These are phyloP conservation scores for Pheosia gnoma DNA, from an alignment of 2,888 invertebrate genomes.

Conservation along the genomic window DNA sequence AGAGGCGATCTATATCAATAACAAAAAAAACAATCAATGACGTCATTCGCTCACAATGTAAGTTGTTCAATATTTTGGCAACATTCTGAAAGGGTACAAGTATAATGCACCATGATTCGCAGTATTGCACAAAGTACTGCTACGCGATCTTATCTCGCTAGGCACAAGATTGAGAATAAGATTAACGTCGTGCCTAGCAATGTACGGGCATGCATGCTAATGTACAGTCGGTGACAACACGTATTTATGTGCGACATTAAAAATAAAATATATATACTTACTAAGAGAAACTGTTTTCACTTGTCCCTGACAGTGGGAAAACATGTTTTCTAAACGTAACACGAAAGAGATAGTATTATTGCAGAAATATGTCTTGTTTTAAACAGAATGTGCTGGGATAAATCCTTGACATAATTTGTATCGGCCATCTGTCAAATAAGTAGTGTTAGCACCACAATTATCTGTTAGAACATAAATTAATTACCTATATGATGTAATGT, in stretches of 20 bases:
- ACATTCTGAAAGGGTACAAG: slow-evolving; percentile 48
- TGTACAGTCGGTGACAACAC: slow-evolving; percentile 12
- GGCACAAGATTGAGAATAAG: slow-evolving; percentile 29
- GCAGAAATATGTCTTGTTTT: not conserved
- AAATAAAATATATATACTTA: not conserved
- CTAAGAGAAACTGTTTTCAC: slow-evolving; percentile 1
- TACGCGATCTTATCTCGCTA: slow-evolving; percentile 29
- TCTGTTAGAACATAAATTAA: too few species aligned
- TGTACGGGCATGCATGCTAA: slow-evolving; percentile 8
- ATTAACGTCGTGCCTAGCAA: slow-evolving; percentile 23
- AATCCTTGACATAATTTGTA: too few species aligned
- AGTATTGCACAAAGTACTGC: slow-evolving; percentile 20
- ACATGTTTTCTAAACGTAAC: not conserved
- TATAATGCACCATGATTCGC: slow-evolving; percentile 43
- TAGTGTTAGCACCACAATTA: too few species aligned
- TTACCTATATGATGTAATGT: too few species aligned
- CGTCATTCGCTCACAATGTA: not conserved
- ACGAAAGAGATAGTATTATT: not conserved
- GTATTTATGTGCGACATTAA: slow-evolving; percentile 11
- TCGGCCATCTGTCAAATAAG: too few species aligned
- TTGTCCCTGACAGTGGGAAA: not conserved
- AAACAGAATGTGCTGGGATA: too few species aligned
- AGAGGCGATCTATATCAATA: not conserved
- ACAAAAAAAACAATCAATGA: not conserved
- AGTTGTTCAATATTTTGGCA: slow-evolving; percentile 40